phyloP scores from a whole-genome alignment of 2,113 vertebrate genomes.

The Leiothrix lutea region DNA sequence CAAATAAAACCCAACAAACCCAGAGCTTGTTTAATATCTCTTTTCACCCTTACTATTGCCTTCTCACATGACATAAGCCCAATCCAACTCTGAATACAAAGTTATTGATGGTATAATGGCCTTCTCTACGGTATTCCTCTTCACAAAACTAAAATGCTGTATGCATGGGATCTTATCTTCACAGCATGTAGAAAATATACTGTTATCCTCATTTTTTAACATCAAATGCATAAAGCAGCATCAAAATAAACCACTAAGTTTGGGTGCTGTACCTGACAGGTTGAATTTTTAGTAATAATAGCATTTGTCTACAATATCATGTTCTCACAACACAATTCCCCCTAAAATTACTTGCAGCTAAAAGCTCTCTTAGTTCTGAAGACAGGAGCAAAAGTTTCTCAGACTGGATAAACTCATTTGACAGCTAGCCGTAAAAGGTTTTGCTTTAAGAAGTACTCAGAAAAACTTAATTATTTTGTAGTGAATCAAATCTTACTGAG shows the following conservation, averaged over 20 bases:
- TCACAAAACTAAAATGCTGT: neutral
- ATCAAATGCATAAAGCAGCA: neutral
- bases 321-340: neutral
- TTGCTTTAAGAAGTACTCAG: neutral
- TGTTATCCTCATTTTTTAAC: neutral
- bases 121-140: neutral
- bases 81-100: neutral
- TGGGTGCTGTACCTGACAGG: neutral
- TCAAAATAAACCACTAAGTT: neutral
- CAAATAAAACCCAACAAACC: neutral
- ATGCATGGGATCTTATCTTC: neutral
- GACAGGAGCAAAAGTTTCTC: neutral
- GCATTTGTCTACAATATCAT: neutral
- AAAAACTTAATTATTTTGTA: neutral
- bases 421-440: neutral
- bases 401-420: neutral
- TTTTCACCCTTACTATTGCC: neutral
- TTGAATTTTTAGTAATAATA: neutral
- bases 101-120: neutral
- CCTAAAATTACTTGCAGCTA: neutral
- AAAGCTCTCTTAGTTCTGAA: neutral
- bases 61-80: neutral
- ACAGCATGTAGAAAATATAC: neutral
- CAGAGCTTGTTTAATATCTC: neutral
- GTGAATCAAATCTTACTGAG: neutral